Base-by-base conservation (phyloP, 2,113 vertebrate genomes). In the Channa maculata region DNA sequence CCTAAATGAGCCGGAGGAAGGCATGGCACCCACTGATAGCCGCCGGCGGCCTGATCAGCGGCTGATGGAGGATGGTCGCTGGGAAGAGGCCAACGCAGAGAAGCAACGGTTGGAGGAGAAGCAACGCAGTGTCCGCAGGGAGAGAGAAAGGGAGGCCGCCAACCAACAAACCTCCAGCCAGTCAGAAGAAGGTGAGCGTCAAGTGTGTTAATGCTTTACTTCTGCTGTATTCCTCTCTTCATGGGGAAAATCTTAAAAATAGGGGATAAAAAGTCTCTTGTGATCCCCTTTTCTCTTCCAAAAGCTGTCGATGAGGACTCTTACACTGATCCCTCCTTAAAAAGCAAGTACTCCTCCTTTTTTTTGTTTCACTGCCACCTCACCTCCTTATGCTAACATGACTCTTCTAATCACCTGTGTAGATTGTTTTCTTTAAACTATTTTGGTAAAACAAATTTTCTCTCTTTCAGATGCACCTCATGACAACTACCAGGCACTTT, bases 61-160 rank as follows among this genome's bases (percentile, higher is more conserved):
- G 8, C 91, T 99, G 4, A 99, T 99, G 98, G 98, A 99, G 79
- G 96, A 96, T 0, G 98, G 98, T 0, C 94, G 96, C 77, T 99
- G 98, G 98, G 98, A 99, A 0, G 98, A 99, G 60, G 98, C 97
- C 78, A 99, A 99, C 0, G 86, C 93, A 0, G 98, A 99, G 87
- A 99, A 99, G 75, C 98, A 98, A 83, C 93, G 97, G 10, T 93
- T 99, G 65, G 98, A 99, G 93, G 98, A 99, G 87, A 98, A 99
- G n/a, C 98, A 99, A 36, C 94, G 98, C 3, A 91, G 83, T 1
- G 94, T 89, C 43, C 93, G 97, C 11, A 94, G 96, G 43, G 95
- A 95, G 80, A 89, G 97, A 6, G 98, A 99, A 86, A 91, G 97
- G 0, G 98, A 98, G 51, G 95, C 96, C 0, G 80, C 91, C 57